Evolutionary conservation across 2,888 invertebrate genomes (phyloP), one percentile per base, ranked within the genome.

Genomic region (Brachycybe producta): DNA sequence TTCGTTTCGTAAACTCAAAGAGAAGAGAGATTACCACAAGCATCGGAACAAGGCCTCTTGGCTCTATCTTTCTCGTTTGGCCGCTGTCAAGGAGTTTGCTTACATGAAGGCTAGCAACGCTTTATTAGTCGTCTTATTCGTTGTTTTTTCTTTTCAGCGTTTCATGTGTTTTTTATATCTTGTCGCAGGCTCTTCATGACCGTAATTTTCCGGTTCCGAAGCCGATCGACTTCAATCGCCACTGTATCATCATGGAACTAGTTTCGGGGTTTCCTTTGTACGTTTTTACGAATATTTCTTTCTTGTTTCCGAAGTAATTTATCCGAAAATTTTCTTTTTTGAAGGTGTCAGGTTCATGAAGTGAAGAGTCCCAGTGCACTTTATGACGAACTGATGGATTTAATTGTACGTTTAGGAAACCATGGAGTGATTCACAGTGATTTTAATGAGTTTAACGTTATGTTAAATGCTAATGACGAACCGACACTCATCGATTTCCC

Each of bases 361-460:
- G 69, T 83, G 1, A 67, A 69, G 1, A 79, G 90, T 63, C 75
- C 82, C 0, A 85, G 82, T 57, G 71, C 71, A 1, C 72, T 97
- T 0, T 98, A 94, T 64, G 90, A 91, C 61, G 84, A 91, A 61
- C 75, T 97, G 52, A 95, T 98, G 95, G 78, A 85, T 60, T 71
- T 97, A 26, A 84, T 98, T 43, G 80, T 95, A 0, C 76, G 79
- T 35, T 75, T 99, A 47, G 98, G 84, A 23, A 84, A 87, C 70
- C 82, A 85, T 61, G 98, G 98, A 0, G 87, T 99, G 2, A 97
- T 99, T 59, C 98, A 98, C 66, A 88, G 95, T 0, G 98, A 98
- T 73, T 98, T 95, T 67, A 98, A 99, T 65, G 98, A 98, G 70
- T 98, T 99, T 69, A 98, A 98, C 67, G 78, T 99, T 55, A 88